Conservation (phyloP, 2,888 invertebrate species). For the Listrodromus nycthemerus region DNA sequence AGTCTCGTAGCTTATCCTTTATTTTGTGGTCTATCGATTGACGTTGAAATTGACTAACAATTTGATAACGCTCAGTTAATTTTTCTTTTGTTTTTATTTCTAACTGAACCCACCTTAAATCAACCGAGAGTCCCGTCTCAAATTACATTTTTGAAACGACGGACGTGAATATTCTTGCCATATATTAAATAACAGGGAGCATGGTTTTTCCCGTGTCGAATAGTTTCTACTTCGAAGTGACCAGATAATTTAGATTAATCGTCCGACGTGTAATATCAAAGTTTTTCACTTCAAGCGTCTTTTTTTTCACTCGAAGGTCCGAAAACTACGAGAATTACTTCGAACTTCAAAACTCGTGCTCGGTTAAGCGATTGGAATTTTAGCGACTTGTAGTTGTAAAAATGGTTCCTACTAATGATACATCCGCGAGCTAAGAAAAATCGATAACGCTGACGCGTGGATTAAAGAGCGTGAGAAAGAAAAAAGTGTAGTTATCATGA, state of each 20-base stretch:
- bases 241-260: slow-evolving; percentile 20
- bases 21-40: slow-evolving; percentile 44
- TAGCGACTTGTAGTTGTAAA: slow-evolving; percentile 73
- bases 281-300: background rate
- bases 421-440: slow-evolving; percentile 73
- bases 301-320: slow-evolving; percentile 6
- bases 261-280: slow-evolving; percentile 24
- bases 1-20: slow-evolving; percentile 16
- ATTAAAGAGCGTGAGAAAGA: slow-evolving; percentile 37
- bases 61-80: slow-evolving; percentile 34
- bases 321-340: background rate
- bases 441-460: slow-evolving; percentile 73
- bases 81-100: slow-evolving; percentile 30
- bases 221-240: slow-evolving; percentile 34
- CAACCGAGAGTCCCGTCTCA: slow-evolving; percentile 21
- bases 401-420: slow-evolving; percentile 82
- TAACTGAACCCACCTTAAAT: slow-evolving; percentile 8
- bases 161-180: slow-evolving; percentile 71
- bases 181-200: slow-evolving; percentile 48
- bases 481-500: slow-evolving; percentile 32
- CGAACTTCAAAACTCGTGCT: slow-evolving; percentile 14
- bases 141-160: slow-evolving; percentile 51
- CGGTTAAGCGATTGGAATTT: slow-evolving; percentile 31
- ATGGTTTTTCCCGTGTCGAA: slow-evolving; percentile 12
- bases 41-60: slow-evolving; percentile 39